phyloP scores from a whole-genome alignment of 92 coral and sea anemone genomes.

The Actinostola sp. region DNA sequence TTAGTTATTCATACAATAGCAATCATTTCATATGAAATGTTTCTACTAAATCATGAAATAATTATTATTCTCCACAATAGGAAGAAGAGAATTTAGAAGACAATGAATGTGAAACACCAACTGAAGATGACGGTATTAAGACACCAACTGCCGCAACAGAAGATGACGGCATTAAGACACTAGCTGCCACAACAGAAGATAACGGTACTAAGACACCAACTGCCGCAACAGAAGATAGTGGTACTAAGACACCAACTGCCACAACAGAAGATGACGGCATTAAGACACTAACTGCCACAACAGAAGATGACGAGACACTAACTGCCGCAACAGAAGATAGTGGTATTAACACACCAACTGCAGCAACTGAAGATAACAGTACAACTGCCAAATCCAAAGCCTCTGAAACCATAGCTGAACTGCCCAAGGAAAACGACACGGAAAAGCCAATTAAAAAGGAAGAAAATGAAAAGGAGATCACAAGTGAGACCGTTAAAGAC shows the following conservation, averaged over 20 bases:
- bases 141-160: neutral
- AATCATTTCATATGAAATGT: too few species aligned
- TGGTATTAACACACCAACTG: neutral
- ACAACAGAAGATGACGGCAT: neutral
- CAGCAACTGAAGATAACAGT: neutral
- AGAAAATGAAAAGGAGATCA: neutral
- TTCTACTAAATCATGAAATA: too few species aligned
- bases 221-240: too few species aligned
- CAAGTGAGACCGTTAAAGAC: neutral
- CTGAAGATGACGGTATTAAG: neutral
- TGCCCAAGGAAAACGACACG: too few species aligned
- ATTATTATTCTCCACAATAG: neutral
- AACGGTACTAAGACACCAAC: too few species aligned
- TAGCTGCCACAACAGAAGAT: neutral
- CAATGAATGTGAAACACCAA: slow-evolving; percentile 1
- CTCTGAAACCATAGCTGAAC: too few species aligned
- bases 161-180: neutral
- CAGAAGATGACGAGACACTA: neutral
- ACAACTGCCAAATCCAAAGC: neutral
- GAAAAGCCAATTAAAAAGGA: neutral
- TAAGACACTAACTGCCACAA: too few species aligned
- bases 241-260: neutral
- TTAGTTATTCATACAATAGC: too few species aligned
- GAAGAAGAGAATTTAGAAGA: slow-evolving; percentile 23
- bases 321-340: neutral